phyloP scores from a whole-genome alignment of 2,888 invertebrate genomes.

The Pycnomerus fuliginosus region DNA sequence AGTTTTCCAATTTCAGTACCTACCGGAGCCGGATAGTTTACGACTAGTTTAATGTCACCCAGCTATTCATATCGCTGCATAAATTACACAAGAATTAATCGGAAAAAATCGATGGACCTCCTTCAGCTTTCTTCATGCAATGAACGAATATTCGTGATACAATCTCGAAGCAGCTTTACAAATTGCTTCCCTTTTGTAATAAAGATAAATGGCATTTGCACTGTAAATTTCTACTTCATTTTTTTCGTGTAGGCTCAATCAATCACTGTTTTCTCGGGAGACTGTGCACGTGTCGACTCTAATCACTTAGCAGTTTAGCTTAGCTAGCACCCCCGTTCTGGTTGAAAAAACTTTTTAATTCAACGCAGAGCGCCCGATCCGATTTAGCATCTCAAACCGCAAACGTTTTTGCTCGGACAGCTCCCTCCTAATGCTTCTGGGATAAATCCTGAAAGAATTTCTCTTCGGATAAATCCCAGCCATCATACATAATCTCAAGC shows the following conservation, averaged over 20 bases:
- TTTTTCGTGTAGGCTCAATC: conserved; percentile 40
- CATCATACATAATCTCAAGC: too few species aligned
- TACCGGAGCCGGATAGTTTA: conserved; percentile 23
- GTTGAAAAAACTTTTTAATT: too few species aligned
- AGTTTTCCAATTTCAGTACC: conserved; percentile 26
- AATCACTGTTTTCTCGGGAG: conserved; percentile 41
- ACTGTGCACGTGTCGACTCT: conserved; percentile 42
- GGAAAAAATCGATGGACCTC: conserved; percentile 1
- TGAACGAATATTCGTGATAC: conserved; percentile 10
- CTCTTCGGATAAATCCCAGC: too few species aligned
- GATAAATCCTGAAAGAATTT: too few species aligned
- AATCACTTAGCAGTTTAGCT: conserved; percentile 42
- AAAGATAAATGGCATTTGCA: conserved; percentile 40
- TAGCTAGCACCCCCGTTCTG: too few species aligned
- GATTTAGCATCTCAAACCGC: too few species aligned
- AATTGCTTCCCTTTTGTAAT: conserved; percentile 39
- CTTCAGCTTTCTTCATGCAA: conserved; percentile 8
- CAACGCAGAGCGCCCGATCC: too few species aligned
- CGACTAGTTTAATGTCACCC: conserved; percentile 24
- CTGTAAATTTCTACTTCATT: conserved; percentile 40
- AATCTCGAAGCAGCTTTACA: conserved; percentile 26
- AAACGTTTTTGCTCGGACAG: too few species aligned
- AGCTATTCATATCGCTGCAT: too few species aligned
- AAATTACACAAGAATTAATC: too few species aligned
- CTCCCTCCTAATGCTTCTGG: too few species aligned